These are phyloP conservation scores for Stenopsyche tienmushanensis DNA, from an alignment of 1,140 invertebrate genomes.

Conservation along the genomic window DNA sequence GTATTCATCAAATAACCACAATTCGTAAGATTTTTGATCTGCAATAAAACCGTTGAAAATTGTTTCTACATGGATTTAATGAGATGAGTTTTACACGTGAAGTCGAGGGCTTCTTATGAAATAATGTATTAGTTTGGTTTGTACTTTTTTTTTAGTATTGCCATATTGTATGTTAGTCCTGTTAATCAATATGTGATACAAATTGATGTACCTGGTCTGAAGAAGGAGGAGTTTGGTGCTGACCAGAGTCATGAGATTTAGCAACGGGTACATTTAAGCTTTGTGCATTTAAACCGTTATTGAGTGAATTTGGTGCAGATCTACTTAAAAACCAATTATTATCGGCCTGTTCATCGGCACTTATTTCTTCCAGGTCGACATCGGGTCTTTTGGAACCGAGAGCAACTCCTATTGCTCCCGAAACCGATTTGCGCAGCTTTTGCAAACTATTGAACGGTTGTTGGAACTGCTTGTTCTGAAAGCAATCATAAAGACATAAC, in stretches of 20 bases:
- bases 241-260: constrained; percentile 47
- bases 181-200: too few species aligned
- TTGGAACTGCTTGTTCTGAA: constrained; percentile 54
- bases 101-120: too few species aligned
- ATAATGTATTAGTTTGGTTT: too few species aligned
- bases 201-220: constrained; percentile 48
- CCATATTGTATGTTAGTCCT: too few species aligned
- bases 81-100: too few species aligned
- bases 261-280: constrained; percentile 46
- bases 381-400: constrained; percentile 53
- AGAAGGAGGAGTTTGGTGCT: constrained; percentile 45
- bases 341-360: constrained; percentile 51
- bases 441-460: constrained; percentile 65
- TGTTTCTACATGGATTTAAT: too few species aligned
- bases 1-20: neutral
- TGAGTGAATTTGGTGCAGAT: constrained; percentile 75
- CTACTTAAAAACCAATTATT: constrained; percentile 77
- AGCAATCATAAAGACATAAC: constrained; percentile 56
- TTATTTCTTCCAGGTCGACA: constrained; percentile 51
- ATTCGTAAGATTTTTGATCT: too few species aligned
- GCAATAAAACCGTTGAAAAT: too few species aligned
- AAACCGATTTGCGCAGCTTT: constrained; percentile 68
- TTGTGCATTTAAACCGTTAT: constrained; percentile 57
- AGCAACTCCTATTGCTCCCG: constrained; percentile 61
- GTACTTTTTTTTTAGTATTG: too few species aligned